Evolutionary conservation across 2,113 vertebrate species (phyloP).

Genomic region (Vanacampus margaritifer): DNA sequence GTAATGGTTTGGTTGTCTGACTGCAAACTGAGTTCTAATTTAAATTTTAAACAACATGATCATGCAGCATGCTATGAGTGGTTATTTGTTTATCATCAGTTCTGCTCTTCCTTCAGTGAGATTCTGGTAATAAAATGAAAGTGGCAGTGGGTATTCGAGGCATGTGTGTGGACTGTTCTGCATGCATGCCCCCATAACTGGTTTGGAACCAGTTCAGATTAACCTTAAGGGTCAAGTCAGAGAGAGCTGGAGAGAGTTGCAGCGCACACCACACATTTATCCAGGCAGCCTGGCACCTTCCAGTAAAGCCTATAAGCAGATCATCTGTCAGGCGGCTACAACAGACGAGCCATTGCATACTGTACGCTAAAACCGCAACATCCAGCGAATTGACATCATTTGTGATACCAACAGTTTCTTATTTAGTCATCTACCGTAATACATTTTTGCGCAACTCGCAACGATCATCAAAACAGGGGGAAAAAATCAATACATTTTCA

Average conservation of each 20-base stretch:
- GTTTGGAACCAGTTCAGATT: constrained; percentile 64
- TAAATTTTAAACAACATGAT: no score
- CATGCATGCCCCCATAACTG: constrained; percentile 34
- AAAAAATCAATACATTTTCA: neutral
- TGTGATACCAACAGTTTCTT: neutral
- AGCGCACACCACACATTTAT: constrained; percentile 36
- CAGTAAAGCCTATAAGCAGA: constrained; percentile 66
- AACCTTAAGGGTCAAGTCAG: constrained; percentile 45
- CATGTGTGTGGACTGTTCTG: constrained; percentile 15
- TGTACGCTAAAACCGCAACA: neutral
- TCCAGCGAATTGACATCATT: neutral
- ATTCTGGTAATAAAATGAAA: neutral
- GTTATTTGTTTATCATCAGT: neutral
- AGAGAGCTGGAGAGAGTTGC: constrained; percentile 32
- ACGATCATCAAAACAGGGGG: neutral
- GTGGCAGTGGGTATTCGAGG: no score
- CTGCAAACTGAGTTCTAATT: no score
- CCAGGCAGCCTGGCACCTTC: constrained; percentile 42
- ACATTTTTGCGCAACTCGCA: neutral
- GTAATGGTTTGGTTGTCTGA: no score
- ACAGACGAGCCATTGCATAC: constrained; percentile 7
- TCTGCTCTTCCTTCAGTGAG: neutral
- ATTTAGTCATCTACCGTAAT: neutral
- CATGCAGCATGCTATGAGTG: no score
- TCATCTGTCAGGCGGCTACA: constrained; percentile 49